phyloP scores from a whole-genome alignment of 2,797 vertebrate species.

The Spea hammondii region DNA sequence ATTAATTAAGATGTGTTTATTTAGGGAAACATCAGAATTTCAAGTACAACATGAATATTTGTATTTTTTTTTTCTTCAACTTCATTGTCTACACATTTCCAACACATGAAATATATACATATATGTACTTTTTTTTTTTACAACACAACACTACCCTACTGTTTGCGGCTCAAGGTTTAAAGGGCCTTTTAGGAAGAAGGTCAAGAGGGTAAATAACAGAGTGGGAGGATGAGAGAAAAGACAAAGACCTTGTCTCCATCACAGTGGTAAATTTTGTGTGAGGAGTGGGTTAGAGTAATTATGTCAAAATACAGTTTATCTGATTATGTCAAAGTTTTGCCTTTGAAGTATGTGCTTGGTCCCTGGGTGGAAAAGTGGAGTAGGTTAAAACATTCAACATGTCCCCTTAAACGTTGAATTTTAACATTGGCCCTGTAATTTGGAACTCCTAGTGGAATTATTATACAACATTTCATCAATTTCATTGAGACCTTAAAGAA shows the following conservation, averaged over 20 bases:
- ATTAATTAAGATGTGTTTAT: no score
- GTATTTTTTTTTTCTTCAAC: no score
- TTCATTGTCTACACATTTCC: no score
- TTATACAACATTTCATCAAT: no score
- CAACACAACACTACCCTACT: not conserved
- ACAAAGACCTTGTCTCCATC: not conserved
- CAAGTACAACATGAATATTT: no score
- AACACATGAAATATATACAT: no score
- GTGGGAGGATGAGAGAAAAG: slow-evolving; percentile 1
- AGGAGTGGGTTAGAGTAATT: not conserved
- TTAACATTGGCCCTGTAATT: no score
- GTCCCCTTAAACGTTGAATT: no score
- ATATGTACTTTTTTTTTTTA: no score
- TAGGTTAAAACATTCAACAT: not conserved
- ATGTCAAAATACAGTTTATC: not conserved
- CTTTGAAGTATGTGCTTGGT: not conserved
- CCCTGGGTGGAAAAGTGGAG: not conserved
- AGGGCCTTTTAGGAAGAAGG: not conserved
- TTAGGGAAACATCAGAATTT: no score
- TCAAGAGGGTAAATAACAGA: slow-evolving; percentile 4
- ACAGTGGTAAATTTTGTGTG: not conserved
- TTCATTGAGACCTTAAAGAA: no score
- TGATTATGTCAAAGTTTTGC: not conserved
- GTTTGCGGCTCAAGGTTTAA: not conserved
- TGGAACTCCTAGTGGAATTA: no score